phyloP scores from a whole-genome alignment of 1,140 invertebrate genomes.

The Microplitis mediator region DNA sequence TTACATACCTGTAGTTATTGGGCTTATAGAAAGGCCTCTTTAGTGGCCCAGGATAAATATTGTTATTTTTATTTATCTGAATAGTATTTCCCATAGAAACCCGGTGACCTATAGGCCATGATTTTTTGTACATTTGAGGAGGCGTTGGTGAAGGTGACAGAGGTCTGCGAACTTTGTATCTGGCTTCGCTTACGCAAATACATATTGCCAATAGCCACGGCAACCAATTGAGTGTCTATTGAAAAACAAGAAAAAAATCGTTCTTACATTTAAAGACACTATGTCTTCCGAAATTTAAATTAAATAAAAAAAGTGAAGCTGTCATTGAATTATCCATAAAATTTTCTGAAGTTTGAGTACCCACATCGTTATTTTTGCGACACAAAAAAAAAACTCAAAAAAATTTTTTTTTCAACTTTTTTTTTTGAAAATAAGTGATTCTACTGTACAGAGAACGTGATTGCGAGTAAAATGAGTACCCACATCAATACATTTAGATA shows the following conservation, averaged over 20 bases:
- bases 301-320: no score
- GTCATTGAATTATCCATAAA: no score
- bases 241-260: slow-evolving; percentile 15
- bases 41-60: slow-evolving; percentile 7
- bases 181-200: slow-evolving; percentile 44
- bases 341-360: no score
- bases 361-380: no score
- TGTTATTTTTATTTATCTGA: slow-evolving; percentile 41
- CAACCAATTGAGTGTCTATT: slow-evolving; percentile 43
- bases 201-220: slow-evolving; percentile 43
- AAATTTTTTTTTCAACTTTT: no score
- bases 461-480: no score
- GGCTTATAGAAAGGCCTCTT: slow-evolving; percentile 46
- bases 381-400: no score
- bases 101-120: slow-evolving; percentile 46
- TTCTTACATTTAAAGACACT: background rate
- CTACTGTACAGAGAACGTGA: no score
- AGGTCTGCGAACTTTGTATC: slow-evolving; percentile 49
- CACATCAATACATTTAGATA: no score
- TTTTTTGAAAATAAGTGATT: no score
- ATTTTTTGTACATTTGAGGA: slow-evolving; percentile 46
- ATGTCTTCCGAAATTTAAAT: no score
- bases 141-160: slow-evolving; percentile 35
- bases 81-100: slow-evolving; percentile 50
- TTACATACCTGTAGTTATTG: slow-evolving; percentile 47